A percentile compares a stretch with the other conserved stretches of the same genome.
These are phyloP conservation scores for Capreolus pygargus DNA, from an alignment of 2,113 vertebrate species.

Conservation along the genomic window DNA sequence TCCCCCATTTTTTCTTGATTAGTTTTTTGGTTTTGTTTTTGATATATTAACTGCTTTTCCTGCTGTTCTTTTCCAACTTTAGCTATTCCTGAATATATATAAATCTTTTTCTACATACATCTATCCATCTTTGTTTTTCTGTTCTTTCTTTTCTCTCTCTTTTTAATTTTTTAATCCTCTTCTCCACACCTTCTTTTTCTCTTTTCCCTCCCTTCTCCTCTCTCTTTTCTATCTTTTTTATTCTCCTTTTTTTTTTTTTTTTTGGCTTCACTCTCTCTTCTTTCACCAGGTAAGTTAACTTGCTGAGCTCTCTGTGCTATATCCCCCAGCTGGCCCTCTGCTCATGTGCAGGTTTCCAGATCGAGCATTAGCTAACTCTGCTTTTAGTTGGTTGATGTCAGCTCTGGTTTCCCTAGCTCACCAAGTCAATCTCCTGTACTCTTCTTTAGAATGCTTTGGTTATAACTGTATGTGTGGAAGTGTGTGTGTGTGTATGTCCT, in stretches of 20 bases:
- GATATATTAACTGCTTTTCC: background rate
- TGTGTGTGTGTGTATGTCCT: background rate
- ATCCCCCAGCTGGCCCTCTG: background rate
- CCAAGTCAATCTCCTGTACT: background rate
- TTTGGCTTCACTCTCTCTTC: background rate
- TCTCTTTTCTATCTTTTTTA: background rate
- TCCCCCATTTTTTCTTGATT: background rate
- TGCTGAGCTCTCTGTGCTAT: background rate
- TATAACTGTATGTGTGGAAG: background rate
- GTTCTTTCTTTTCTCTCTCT: background rate
- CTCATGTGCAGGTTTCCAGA: background rate
- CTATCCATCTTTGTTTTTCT: background rate
- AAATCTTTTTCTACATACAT: background rate
- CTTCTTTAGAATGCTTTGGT: background rate
- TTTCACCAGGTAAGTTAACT: background rate
- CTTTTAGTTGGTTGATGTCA: background rate
- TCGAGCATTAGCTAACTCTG: background rate
- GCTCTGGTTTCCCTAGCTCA: background rate
- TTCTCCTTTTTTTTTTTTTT: background rate
- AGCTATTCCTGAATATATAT: background rate
- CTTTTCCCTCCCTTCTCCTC: background rate
- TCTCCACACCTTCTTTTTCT: background rate
- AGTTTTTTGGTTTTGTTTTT: background rate
- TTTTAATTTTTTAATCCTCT: background rate
- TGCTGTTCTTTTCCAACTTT: background rate